phyloP scores from a whole-genome alignment of 2,888 invertebrate species.

The Elysia crispata region DNA sequence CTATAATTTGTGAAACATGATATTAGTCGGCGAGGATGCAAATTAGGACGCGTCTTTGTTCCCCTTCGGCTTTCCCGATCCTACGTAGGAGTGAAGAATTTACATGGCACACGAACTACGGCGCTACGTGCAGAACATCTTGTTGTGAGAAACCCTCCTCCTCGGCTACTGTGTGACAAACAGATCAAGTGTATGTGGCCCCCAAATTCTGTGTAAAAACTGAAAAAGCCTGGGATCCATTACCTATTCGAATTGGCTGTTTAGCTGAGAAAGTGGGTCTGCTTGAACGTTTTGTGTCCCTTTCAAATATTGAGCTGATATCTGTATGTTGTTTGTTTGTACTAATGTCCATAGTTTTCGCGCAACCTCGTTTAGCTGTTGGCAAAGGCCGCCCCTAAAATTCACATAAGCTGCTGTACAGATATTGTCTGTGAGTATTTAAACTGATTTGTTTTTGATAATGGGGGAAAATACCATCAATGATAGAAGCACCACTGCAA shows the following conservation, averaged over 20 bases:
- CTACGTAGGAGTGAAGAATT: too few relatives aligned
- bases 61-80: too few relatives aligned
- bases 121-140: too few relatives aligned
- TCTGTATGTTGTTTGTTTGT: not conserved
- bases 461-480: not conserved
- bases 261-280: not conserved
- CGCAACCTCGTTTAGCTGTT: not conserved
- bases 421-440: not conserved
- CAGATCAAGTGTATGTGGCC: conserved; percentile 32
- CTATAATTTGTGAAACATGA: too few relatives aligned
- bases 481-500: not conserved
- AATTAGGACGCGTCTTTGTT: too few relatives aligned
- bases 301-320: not conserved
- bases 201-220: conserved; percentile 24
- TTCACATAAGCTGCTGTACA: not conserved
- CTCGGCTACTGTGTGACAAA: too few relatives aligned
- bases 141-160: too few relatives aligned
- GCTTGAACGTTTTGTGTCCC: not conserved
- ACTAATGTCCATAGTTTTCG: not conserved
- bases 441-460: not conserved
- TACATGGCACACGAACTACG: too few relatives aligned
- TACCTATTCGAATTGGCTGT: conserved; percentile 3
- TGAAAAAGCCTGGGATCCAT: conserved; percentile 1
- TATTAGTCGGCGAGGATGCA: too few relatives aligned
- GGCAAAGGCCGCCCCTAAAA: not conserved